Evolutionary conservation across 2,113 vertebrate species (phyloP), one percentile per base, ranked within the genome.

Genomic region (Dascyllus trimaculatus): DNA sequence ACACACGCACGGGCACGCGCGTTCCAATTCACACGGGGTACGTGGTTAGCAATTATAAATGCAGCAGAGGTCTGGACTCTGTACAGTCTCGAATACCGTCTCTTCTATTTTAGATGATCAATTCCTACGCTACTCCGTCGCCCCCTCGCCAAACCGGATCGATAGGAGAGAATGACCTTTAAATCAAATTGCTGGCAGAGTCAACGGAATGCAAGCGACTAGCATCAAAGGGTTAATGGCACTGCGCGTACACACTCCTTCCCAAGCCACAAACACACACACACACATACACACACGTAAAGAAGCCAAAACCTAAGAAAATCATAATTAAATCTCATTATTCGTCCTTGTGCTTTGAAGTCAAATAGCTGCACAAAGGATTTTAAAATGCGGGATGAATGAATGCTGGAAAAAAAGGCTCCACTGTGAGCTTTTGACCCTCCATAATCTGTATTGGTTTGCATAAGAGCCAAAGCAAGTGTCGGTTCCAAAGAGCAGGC

Each of bases 131-230:
- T 85, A 45, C 80, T 82, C 89, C 89, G 81, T 90, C 85, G 88
- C 88, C 89, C 93, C 91, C 91, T 89, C 90, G 89, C 93, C 88
- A 89, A 92, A 93, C 90, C 88, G 81, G 92, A 94, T 95, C 94
- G 90, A 95, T 95, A 90, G 85, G 84, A 93, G 91, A 93, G 93
- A 94, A 93, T 93, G 93, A 95, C 94, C 94, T 95, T 94, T 94
- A 94, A 95, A 94, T 95, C 92, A 95, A 93, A 95, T 94, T 92
- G 93, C 92, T 93, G 90, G 91, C 92, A 93, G 91, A 92, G 93
- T 89, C 80, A 81, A 88, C 91, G 75, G 85, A 85, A 90, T 77
- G 85, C 88, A 90, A 89, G 88, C 87, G 86, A 88, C 82, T 75
- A 72, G 81, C 89, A 79, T 90, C 88, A 91, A 90, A 91, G 89